phyloP scores from a whole-genome alignment of 1,140 invertebrate genomes.

The Delia radicum region DNA sequence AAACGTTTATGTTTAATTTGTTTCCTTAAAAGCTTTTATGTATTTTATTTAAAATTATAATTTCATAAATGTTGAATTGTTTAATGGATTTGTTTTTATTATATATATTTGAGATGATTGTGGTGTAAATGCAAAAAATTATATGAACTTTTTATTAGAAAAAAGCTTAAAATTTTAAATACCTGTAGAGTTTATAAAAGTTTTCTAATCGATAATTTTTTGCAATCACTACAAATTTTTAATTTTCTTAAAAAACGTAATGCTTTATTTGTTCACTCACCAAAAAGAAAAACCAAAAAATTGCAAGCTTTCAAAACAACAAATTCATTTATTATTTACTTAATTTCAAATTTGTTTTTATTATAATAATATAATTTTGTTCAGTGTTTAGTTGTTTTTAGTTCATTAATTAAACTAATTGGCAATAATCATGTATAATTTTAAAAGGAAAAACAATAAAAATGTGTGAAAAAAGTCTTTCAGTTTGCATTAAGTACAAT shows the following conservation, averaged over 20 bases:
- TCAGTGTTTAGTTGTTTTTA: neutral
- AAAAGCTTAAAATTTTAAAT: neutral
- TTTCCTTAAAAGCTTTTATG: slow-evolving; percentile 4
- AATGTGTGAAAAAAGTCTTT: neutral
- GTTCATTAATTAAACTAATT: neutral
- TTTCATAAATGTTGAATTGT: slow-evolving; percentile 3
- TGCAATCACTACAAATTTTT: neutral
- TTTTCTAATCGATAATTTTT: neutral
- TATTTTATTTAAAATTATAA: neutral
- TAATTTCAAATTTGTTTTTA: slow-evolving; percentile 22
- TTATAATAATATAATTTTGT: slow-evolving; percentile 5
- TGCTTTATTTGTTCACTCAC: slow-evolving; percentile 31
- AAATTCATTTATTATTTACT: slow-evolving; percentile 1
- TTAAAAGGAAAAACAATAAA: neutral
- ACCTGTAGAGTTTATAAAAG: neutral
- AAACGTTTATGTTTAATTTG: neutral
- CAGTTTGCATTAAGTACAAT: too few species aligned
- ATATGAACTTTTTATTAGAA: neutral
- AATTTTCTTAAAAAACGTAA: slow-evolving; percentile 1
- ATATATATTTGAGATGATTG: neutral
- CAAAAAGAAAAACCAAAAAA: slow-evolving; percentile 19
- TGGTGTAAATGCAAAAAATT: neutral
- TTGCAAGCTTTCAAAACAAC: slow-evolving; percentile 13
- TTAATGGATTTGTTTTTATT: neutral
- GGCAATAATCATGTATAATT: neutral